These are phyloP conservation scores for Chloroclysta siterata DNA, from an alignment of 2,888 invertebrate species.

Conservation along the genomic window DNA sequence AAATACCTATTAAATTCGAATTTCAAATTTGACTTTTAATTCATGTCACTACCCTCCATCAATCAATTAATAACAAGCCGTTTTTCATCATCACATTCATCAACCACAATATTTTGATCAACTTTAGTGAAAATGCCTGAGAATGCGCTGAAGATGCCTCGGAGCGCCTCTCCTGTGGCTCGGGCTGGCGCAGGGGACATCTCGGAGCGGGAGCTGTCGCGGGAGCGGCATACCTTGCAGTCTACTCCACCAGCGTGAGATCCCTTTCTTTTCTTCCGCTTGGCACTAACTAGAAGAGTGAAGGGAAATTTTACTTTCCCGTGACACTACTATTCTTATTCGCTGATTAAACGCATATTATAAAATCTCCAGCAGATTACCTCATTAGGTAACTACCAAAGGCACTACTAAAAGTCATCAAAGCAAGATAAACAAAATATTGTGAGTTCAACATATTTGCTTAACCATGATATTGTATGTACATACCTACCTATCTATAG, in stretches of 20 bases:
- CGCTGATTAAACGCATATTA: no score
- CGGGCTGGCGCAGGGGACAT: slow-evolving; percentile 75
- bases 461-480: no score
- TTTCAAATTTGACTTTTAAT: slow-evolving; percentile 38
- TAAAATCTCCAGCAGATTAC: no score
- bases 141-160: slow-evolving; percentile 60
- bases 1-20: slow-evolving; percentile 14
- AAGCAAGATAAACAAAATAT: no score
- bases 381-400: no score
- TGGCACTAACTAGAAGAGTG: no score
- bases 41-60: slow-evolving; percentile 39
- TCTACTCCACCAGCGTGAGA: slow-evolving; percentile 71
- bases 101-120: slow-evolving; percentile 21
- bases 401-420: no score
- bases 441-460: no score
- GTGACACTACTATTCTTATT: no score
- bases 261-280: background rate
- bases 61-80: slow-evolving; percentile 9
- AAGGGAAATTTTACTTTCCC: no score
- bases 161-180: slow-evolving; percentile 67
- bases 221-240: slow-evolving; percentile 66
- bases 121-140: slow-evolving; percentile 61
- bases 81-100: slow-evolving; percentile 30
- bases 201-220: slow-evolving; percentile 69
- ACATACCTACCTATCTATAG: no score